phyloP scores from a whole-genome alignment of 2,797 vertebrate species.

The Enteromius anoplus region DNA sequence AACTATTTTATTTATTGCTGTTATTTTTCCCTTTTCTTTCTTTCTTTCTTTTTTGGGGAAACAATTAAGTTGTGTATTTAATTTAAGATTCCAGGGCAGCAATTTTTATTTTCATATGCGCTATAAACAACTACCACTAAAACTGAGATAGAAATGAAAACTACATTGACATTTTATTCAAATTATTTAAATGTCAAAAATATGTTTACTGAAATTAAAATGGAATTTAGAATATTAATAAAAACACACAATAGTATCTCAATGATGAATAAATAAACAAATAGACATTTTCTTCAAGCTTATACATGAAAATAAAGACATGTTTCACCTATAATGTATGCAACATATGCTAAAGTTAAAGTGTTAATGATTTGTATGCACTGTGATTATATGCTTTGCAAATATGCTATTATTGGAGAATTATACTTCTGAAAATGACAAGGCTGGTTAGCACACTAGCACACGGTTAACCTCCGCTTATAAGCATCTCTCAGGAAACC shows the following conservation, averaged over 20 bases:
- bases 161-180: not conserved
- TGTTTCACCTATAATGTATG: not conserved
- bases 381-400: not conserved
- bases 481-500: not conserved
- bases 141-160: not conserved
- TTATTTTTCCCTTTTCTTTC: no score
- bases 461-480: not conserved
- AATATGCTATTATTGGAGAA: not conserved
- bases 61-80: not conserved
- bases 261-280: not conserved
- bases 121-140: not conserved
- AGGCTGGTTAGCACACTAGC: not conserved
- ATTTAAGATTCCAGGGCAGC: not conserved
- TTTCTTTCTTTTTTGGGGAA: no score
- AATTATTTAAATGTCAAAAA: not conserved
- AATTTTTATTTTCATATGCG: not conserved
- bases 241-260: not conserved
- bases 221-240: not conserved
- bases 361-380: not conserved
- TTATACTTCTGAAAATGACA: not conserved
- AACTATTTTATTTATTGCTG: no score
- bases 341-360: not conserved
- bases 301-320: not conserved
- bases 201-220: not conserved
- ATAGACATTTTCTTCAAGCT: not conserved